Evolutionary conservation across 2,888 invertebrate species (phyloP).

Genomic region (Sesia bembeciformis): DNA sequence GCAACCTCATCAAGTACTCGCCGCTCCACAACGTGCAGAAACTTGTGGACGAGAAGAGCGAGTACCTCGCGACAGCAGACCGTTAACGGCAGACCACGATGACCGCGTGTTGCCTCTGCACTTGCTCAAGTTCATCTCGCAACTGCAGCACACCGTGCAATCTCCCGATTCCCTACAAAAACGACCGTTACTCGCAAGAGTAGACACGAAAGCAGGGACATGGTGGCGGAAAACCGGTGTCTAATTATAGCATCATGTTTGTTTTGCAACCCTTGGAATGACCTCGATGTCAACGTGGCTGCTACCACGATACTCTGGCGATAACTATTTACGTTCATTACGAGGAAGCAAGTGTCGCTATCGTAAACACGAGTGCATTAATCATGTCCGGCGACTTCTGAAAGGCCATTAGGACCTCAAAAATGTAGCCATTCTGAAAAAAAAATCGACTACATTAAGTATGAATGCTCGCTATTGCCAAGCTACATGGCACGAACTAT

Average conservation of each 20-base stretch:
- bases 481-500: too few relatives aligned
- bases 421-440: too few relatives aligned
- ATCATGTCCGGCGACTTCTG: too few relatives aligned
- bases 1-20: constrained; percentile 89
- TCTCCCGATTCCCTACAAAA: constrained; percentile 77
- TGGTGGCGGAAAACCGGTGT: constrained; percentile 96
- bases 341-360: too few relatives aligned
- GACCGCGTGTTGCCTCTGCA: constrained; percentile 98
- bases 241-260: constrained; percentile 82
- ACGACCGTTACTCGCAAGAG: constrained; percentile 89
- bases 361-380: too few relatives aligned
- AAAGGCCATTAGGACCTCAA: too few relatives aligned
- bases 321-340: too few relatives aligned
- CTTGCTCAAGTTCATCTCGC: constrained; percentile 95
- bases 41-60: constrained; percentile 67
- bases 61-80: constrained; percentile 17
- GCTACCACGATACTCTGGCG: too few relatives aligned
- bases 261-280: too few relatives aligned
- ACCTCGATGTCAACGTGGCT: too few relatives aligned
- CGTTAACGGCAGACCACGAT: constrained; percentile 98
- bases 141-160: constrained; percentile 82
- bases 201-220: constrained; percentile 97
- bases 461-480: too few relatives aligned
- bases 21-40: constrained; percentile 92
- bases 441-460: too few relatives aligned